Conservation (phyloP, 2,888 invertebrate species). For the Sepioteuthis lessoniana region DNA sequence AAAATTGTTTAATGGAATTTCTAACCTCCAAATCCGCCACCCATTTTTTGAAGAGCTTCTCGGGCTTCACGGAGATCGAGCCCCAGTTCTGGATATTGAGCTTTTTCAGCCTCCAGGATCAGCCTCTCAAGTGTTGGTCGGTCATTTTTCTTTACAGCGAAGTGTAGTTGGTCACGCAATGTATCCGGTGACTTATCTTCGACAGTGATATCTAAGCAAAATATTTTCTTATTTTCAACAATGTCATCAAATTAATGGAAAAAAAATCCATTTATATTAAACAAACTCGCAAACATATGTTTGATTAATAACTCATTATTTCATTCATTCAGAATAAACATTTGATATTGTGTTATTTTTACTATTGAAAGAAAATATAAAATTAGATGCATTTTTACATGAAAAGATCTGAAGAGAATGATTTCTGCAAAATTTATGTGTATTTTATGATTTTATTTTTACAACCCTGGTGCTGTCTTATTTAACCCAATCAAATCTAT, state of each 20-base stretch:
- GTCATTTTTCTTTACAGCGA: background rate
- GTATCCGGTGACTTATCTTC: background rate
- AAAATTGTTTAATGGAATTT: background rate
- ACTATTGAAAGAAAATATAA: too few relatives aligned
- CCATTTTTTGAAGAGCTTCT: constrained; percentile 10
- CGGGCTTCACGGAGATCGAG: background rate
- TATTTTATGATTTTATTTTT: too few relatives aligned
- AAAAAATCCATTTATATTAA: too few relatives aligned
- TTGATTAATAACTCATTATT: too few relatives aligned
- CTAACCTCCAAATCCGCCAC: constrained; percentile 44
- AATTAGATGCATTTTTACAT: too few relatives aligned
- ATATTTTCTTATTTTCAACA: background rate
- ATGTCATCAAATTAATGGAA: background rate
- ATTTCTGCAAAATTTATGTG: too few relatives aligned
- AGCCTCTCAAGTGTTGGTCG: background rate
- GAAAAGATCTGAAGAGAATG: too few relatives aligned
- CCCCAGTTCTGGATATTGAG: background rate
- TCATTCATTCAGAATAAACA: too few relatives aligned
- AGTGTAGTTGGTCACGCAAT: background rate
- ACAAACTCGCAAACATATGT: too few relatives aligned
- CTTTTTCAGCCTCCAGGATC: background rate
- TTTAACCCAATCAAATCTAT: too few relatives aligned
- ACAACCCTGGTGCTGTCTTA: too few relatives aligned
- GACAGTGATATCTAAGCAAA: background rate
- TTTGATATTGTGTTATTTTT: too few relatives aligned